Evolutionary conservation across 2,113 vertebrate species (phyloP).

Genomic region (Zosterops borbonicus): DNA sequence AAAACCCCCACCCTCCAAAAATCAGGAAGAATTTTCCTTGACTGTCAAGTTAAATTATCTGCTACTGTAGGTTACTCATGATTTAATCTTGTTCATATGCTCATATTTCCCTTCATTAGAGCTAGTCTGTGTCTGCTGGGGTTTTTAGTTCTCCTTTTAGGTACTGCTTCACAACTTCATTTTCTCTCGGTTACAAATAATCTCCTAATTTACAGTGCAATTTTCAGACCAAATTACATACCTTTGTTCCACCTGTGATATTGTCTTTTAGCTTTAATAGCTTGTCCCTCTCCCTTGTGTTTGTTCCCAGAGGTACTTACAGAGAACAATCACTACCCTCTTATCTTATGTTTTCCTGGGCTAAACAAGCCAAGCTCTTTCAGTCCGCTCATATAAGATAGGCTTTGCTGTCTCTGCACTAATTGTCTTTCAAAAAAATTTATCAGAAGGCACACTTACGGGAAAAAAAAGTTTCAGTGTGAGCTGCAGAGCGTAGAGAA

Average conservation of each 20-base stretch:
- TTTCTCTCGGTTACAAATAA: not conserved
- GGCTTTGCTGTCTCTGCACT: not conserved
- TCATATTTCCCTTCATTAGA: not conserved
- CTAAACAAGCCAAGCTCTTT: slow-evolving; percentile 29
- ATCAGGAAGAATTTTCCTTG: not conserved
- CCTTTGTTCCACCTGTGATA: slow-evolving; percentile 1
- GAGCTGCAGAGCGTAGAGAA: not conserved
- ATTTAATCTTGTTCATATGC: not conserved
- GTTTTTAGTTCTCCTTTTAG: not conserved
- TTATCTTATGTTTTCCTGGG: slow-evolving; percentile 24
- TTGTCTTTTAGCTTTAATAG: slow-evolving; percentile 19
- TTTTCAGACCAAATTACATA: slow-evolving; percentile 28
- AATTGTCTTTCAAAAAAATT: not conserved
- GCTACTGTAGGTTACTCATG: not conserved
- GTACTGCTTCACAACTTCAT: not conserved
- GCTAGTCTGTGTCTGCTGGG: not conserved
- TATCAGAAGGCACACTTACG: not conserved
- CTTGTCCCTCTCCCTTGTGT: not conserved
- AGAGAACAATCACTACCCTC: not conserved
- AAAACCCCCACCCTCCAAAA: too few relatives aligned
- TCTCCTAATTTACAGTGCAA: slow-evolving; percentile 30
- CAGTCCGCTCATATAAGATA: not conserved
- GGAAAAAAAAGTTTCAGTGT: not conserved
- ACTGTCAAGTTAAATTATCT: not conserved
- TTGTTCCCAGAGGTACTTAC: not conserved